A percentile compares a stretch with the other conserved stretches of the same genome.
Conservation (phyloP, 1,140 invertebrate genomes). For the Thaumetopoea pityocampa region DNA sequence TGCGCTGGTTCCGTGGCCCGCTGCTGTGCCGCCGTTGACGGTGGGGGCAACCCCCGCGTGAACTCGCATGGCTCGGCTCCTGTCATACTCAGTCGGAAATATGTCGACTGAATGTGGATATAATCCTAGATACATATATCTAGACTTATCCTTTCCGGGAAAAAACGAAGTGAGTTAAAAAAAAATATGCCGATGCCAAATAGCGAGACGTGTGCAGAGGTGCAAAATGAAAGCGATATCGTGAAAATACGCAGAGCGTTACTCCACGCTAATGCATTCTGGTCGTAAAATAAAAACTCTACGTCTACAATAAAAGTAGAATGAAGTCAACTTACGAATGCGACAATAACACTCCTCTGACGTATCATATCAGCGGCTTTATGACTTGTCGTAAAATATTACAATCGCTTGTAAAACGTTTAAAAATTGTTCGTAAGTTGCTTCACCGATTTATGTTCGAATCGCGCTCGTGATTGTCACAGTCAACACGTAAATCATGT, state of each 20-base stretch:
- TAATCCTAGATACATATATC: too few species aligned
- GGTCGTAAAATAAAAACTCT: constrained; percentile 18
- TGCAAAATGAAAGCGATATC: constrained; percentile 10
- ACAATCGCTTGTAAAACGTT: constrained; percentile 38
- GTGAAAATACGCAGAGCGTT: background rate
- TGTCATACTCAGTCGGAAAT: too few species aligned
- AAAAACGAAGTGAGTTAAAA: too few species aligned
- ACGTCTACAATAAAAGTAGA: constrained; percentile 20
- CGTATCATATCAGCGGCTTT: constrained; percentile 39
- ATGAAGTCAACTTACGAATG: constrained; percentile 25
- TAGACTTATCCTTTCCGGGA: too few species aligned
- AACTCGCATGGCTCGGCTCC: too few species aligned
- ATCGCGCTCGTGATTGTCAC: constrained; percentile 9
- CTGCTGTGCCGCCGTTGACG: too few species aligned
- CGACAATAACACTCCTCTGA: constrained; percentile 35
- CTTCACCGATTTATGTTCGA: constrained; percentile 7
- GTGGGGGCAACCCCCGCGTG: too few species aligned
- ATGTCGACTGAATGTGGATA: too few species aligned
- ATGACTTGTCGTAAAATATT: constrained; percentile 43
- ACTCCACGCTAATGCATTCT: constrained; percentile 17
- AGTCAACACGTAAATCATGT: constrained; percentile 1
- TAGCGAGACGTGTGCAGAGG: constrained; percentile 8
- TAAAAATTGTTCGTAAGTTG: constrained; percentile 29
- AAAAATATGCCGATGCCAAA: too few species aligned
- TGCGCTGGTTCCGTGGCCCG: too few species aligned